Evolutionary conservation across 2,113 vertebrate genomes (phyloP).

Genomic region (Cavia aperea): DNA sequence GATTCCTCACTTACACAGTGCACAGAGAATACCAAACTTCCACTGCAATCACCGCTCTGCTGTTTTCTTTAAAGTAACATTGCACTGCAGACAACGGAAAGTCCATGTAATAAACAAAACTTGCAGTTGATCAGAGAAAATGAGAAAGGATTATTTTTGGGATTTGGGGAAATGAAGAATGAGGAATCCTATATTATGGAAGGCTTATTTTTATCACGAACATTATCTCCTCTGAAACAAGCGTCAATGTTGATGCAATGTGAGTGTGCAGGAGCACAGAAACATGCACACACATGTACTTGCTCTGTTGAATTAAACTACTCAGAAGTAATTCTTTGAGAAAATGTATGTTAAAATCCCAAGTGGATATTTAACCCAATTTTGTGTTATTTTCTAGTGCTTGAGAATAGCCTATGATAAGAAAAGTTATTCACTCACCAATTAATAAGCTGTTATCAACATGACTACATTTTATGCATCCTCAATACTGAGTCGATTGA

Average conservation of each 20-base stretch:
- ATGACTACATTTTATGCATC: neutral
- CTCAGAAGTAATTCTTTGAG: neutral
- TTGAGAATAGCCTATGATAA: neutral
- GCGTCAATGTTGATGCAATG: neutral
- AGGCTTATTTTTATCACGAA: neutral
- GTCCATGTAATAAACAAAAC: neutral
- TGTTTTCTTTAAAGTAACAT: constrained; percentile 29
- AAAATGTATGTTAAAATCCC: neutral
- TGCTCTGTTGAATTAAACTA: neutral
- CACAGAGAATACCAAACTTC: constrained; percentile 5
- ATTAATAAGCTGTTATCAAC: neutral
- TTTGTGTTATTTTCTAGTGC: neutral
- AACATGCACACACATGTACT: fast-evolving
- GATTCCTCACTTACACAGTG: neutral
- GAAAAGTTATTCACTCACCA: neutral
- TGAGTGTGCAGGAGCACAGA: neutral
- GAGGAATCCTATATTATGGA: neutral
- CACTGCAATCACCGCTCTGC: neutral
- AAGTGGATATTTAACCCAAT: neutral
- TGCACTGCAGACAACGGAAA: neutral
- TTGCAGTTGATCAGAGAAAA: neutral
- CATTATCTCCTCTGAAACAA: neutral
- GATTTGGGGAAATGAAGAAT: constrained; percentile 10
- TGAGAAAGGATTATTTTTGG: neutral
- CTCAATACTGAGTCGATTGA: neutral